These are phyloP conservation scores for Amblyjoppa proteus DNA, from an alignment of 2,888 invertebrate genomes.

Conservation along the genomic window DNA sequence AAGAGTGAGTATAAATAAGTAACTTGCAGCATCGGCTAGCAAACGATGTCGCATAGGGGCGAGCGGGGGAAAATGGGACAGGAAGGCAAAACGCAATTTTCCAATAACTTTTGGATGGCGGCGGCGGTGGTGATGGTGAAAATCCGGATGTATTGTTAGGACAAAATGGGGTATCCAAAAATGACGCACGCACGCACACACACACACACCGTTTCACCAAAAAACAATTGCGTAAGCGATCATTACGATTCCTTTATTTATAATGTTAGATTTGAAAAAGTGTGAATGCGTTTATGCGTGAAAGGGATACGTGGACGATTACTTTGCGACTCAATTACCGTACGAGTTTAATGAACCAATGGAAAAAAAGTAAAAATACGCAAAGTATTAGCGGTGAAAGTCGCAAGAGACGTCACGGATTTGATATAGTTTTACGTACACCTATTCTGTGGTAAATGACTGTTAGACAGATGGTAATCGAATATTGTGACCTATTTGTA, in stretches of 20 bases:
- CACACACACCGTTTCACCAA: too few relatives aligned
- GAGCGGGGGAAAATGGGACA: too few relatives aligned
- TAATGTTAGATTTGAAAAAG: constrained; percentile 43
- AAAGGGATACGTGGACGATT: not conserved
- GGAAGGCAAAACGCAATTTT: too few relatives aligned
- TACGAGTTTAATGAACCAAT: not conserved
- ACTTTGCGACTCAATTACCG: not conserved
- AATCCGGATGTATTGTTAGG: too few relatives aligned
- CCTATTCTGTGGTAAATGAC: constrained; percentile 68
- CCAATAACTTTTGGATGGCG: too few relatives aligned
- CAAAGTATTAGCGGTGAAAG: not conserved
- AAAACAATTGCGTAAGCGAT: constrained; percentile 22
- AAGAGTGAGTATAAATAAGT: not conserved
- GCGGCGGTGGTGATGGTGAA: too few relatives aligned
- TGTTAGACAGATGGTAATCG: constrained; percentile 68
- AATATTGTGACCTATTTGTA: constrained; percentile 77
- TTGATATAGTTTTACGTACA: constrained; percentile 39
- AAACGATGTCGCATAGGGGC: constrained; percentile 7
- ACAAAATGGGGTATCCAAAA: too few relatives aligned
- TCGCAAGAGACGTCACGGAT: not conserved
- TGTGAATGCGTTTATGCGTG: constrained; percentile 16
- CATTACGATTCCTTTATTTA: constrained; percentile 46
- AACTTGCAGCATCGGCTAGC: constrained; percentile 13
- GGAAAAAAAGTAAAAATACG: constrained; percentile 12
- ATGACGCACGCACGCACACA: too few relatives aligned